Conservation (phyloP, 2,113 vertebrate genomes). For the Brachypodius melanocephalos region DNA sequence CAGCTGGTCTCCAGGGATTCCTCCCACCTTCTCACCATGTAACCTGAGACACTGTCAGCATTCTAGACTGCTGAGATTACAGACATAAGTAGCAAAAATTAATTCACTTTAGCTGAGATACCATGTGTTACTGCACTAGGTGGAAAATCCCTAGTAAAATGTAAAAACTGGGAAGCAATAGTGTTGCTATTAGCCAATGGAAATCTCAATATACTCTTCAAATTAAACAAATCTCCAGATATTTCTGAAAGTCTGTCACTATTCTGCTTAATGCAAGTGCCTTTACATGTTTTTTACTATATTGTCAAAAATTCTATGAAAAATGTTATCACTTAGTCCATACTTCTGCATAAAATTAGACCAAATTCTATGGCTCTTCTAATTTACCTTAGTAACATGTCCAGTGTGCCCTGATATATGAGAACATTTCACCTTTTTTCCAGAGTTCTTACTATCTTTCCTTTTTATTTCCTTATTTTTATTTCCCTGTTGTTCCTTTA, state of each 20-base stretch:
- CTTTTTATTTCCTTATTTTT: not conserved
- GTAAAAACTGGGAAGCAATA: not conserved
- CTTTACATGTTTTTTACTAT: not conserved
- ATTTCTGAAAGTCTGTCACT: not conserved
- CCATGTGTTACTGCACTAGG: not conserved
- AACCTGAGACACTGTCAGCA: not conserved
- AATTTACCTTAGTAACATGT: not conserved
- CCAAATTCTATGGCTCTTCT: not conserved
- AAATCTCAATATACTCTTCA: not conserved
- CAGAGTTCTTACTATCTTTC: not conserved
- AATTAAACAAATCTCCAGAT: not conserved
- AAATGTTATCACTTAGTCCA: not conserved
- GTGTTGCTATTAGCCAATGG: not conserved
- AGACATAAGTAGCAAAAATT: not conserved
- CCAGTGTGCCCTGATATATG: not conserved
- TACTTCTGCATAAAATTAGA: not conserved
- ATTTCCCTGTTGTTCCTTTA: not conserved
- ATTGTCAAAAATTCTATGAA: not conserved
- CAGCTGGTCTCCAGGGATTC: not conserved
- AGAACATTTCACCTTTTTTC: not conserved
- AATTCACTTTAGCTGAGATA: not conserved
- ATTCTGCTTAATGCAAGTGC: not conserved
- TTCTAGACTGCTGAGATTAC: not conserved
- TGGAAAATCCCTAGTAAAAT: not conserved
- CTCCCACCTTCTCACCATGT: not conserved